Evolutionary conservation across 30 jellyfish, hydroid and myxozoan genomes (phyloP), one percentile per base, ranked within the genome.

Genomic region (Turritopsis rubra): DNA sequence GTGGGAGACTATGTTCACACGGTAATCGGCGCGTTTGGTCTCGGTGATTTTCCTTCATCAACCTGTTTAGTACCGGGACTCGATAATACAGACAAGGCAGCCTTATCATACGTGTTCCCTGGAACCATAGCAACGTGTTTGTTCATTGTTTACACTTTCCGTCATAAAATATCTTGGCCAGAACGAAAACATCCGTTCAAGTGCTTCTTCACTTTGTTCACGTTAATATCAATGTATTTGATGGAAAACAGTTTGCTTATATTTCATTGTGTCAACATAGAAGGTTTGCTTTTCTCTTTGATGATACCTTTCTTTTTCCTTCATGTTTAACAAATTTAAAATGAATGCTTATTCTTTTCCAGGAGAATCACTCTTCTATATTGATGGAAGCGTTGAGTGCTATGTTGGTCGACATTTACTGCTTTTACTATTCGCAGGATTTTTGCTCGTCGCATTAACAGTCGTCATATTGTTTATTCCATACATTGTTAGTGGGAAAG

Each of bases 371-470:
- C 88, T 86, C 29, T 86, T 79, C 53, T 86, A 60, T 79, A 77
- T 77, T 65, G 93, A 86, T 79, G 93, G 93, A 16, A 86, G 88
- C 60, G 81, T 85, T 82, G 93, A 86, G 52, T 86, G 93, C 41
- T 66, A 19, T 20, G 66, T 53, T 41, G 93, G 93, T 21, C 81
- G 73, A 66, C 93, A 86, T 28, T 52, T 79, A 52, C 85, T 31
- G 18, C 80, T 86, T 21, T 79, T 78, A 72, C 16, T 79, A 60
- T 54, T 86, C 23, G 78, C 93, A 21, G 81, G 65, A 1, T 8
- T 75, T 13, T 83, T 85, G 19, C 66, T 75, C 71, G 20, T 85
- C 82, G 9, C 75, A 41, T 41, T 41, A 13, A 41, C 60, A 75
- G 54, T 86, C 54, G 84, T 80, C 1, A 21, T 86, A 20, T 23